Evolutionary conservation across 2,888 invertebrate genomes (phyloP), one percentile per base, ranked within the genome.

Genomic region (Arenicola marina): DNA sequence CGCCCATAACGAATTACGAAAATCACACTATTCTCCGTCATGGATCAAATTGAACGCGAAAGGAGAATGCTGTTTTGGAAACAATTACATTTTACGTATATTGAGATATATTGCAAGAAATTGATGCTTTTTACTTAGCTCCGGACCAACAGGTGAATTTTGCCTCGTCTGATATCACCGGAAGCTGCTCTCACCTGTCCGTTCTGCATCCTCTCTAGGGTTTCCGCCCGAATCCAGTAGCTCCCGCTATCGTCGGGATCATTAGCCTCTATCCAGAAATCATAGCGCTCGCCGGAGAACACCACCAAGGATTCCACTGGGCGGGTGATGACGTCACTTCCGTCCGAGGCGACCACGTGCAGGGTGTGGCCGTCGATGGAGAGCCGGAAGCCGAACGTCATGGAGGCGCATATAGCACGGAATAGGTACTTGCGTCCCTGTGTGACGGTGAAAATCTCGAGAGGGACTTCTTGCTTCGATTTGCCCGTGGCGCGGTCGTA

Each of bases 291-390:
- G 15, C 77, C 77, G 69, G 60, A 63, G 57, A 65, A 59, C 7
- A 78, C 68, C 43, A 72, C 75, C 29, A 79, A 69, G 0, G 74
- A 70, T 24, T 76, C 71, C 15, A 75, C 75, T 1, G 62, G 61
- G 4, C 68, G 29, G 3, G 73, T 69, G 4, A 73, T 58, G 26
- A 78, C 70, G 1, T 74, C 68, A 18, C 51, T 61, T 1, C 79
- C 78, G 55, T 80, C 80, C 0, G 75, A 68, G 1, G 78, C 75
- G 31, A 79, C 75, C 53, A 80, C 66, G 21, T 60, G 69, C 18
- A 79, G 57, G 0, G 64, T 68, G 61, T 80, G 80, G 58, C 71
- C 68, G 63, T 80, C 78, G 0, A 80, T 65, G 1, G 78, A 77
- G 11, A 80, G 46, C 65, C 74, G 63, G n/a, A 75, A 72, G 15